A percentile compares a stretch with the other conserved stretches of the same genome.
Evolutionary conservation across 2,797 vertebrate genomes (phyloP).

Genomic region (Steatocranus sp.): DNA sequence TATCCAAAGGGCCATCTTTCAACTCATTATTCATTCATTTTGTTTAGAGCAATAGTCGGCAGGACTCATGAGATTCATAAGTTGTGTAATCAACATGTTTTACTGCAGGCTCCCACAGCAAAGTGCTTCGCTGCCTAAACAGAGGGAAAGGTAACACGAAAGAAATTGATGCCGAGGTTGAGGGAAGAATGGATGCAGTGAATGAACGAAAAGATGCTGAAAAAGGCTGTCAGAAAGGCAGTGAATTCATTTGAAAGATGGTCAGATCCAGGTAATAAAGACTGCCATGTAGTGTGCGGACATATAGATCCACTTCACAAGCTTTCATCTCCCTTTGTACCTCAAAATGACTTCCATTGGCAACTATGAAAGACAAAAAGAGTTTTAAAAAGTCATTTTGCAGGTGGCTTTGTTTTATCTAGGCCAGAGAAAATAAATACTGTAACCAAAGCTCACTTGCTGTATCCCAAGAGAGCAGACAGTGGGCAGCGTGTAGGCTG

Average conservation of each 20-base stretch:
- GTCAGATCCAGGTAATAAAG: not conserved
- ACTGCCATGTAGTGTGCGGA: not conserved
- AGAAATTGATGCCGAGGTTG: not conserved
- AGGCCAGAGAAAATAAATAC: not conserved
- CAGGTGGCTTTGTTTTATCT: not conserved
- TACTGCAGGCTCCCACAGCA: constrained; percentile 17
- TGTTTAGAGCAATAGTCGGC: constrained; percentile 48
- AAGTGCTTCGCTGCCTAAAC: not conserved
- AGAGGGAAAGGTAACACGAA: constrained; percentile 19
- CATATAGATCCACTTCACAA: not conserved
- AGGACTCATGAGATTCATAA: constrained; percentile 46
- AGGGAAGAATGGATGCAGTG: not conserved
- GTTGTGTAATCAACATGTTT: constrained; percentile 69
- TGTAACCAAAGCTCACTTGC: not conserved
- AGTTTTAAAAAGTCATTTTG: not conserved
- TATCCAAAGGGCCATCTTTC: constrained; percentile 48
- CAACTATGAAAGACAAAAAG: not conserved
- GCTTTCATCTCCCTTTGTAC: not conserved
- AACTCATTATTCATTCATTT: constrained; percentile 67
- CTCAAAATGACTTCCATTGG: constrained; percentile 2
- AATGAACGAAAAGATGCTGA: not conserved
- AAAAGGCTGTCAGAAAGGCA: not conserved
- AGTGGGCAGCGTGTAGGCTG: not conserved
- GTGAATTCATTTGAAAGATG: not conserved
- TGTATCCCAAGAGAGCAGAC: not conserved